Base-by-base conservation (phyloP, 2,113 vertebrate genomes). In the Chaetodon trifascialis region DNA sequence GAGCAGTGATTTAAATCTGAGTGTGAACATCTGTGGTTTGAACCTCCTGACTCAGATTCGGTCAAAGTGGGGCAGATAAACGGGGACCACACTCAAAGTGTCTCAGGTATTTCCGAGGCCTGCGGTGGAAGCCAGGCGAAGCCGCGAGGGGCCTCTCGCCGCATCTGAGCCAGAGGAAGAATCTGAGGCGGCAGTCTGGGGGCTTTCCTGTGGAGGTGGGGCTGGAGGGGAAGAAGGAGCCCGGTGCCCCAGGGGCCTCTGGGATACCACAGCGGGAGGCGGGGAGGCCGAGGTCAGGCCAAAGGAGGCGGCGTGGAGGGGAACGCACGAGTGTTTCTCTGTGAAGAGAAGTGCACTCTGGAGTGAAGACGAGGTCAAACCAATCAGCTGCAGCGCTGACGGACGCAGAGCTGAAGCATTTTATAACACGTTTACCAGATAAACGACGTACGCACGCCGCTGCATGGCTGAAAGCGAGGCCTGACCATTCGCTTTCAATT, bases 201-300 rank as follows among this genome's bases (percentile, higher is more conserved):
- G 85, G 74, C 76, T 88, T 92, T 92, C 91, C 91, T 93, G 92
- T 88, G 80, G 75, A 80, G 87, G 86, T 11, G 81, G 88, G 85
- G 77, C 70, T 11, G 30, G 25, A 83, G 77, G 64, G 73, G 84
- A 76, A 69, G 83, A 76, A 79, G 77, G 76, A 84, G 78, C 67
- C 63, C 7, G 49, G 36, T 69, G 78, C 81, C 87, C 85, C 82
- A 5, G 80, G 80, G 89, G 88, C 86, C 88, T 83, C 83, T 66
- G 85, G 76, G 85, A 83, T 79, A 56, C 76, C 84, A 70, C 86
- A 86, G 90, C 82, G 42, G 88, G 90, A 80, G 82, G 87, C 23
- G 0, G 63, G 79, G 68, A 75, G 85, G 77, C 25, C 14, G 78
- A 78, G 89, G 88, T 86, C 89, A 86, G 55, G 63, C 72, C 51